A percentile compares a stretch with the other conserved stretches of the same genome.
Evolutionary conservation across 2,888 invertebrate genomes (phyloP).

Genomic region (Thera britannica): DNA sequence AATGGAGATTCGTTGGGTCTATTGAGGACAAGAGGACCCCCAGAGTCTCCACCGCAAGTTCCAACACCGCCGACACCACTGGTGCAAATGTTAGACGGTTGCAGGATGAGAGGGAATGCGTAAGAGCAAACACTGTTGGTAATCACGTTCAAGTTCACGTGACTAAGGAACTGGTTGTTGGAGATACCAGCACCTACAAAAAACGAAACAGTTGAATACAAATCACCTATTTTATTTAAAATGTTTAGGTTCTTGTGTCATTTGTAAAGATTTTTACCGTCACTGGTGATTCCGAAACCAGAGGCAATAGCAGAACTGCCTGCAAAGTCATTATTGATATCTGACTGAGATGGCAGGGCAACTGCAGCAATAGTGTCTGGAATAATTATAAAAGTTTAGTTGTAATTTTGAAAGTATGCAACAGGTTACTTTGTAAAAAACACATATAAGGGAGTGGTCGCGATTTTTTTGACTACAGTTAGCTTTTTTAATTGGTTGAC

Average conservation of each 20-base stretch:
- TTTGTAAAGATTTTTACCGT: slow-evolving; percentile 9
- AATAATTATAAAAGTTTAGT: not conserved
- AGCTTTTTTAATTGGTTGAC: too few relatives aligned
- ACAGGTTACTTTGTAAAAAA: not conserved
- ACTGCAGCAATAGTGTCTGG: slow-evolving; percentile 49
- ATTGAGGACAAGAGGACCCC: slow-evolving; percentile 59
- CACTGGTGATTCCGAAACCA: slow-evolving; percentile 47
- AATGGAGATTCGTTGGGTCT: slow-evolving; percentile 44
- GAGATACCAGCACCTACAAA: slow-evolving; percentile 42
- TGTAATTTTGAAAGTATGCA: not conserved
- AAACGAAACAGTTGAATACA: not conserved
- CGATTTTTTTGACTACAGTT: too few relatives aligned
- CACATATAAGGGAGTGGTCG: too few relatives aligned
- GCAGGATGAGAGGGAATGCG: slow-evolving; percentile 50
- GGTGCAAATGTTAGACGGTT: slow-evolving; percentile 59
- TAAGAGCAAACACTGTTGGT: slow-evolving; percentile 50
- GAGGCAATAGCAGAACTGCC: slow-evolving; percentile 47
- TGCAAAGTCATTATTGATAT: slow-evolving; percentile 44
- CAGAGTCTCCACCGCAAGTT: slow-evolving; percentile 66
- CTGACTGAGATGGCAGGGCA: slow-evolving; percentile 47
- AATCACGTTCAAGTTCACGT: slow-evolving; percentile 53
- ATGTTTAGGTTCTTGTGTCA: not conserved
- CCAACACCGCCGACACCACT: slow-evolving; percentile 51
- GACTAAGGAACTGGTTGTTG: slow-evolving; percentile 44
- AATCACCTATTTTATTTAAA: not conserved